Base-by-base conservation (phyloP, 2,797 vertebrate species). In the Lacerta bilineata region DNA sequence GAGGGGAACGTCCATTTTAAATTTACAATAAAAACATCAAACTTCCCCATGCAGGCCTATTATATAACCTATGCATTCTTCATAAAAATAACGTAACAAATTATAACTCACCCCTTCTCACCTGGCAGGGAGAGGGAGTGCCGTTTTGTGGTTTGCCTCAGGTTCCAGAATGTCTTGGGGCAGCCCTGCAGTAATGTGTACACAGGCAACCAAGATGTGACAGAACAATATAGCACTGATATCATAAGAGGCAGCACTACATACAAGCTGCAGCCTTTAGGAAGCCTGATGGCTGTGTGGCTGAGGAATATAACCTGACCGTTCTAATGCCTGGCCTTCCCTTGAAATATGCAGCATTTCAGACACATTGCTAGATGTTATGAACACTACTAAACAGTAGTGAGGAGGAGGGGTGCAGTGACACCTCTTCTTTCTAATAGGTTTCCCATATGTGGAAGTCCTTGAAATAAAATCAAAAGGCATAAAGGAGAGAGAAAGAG, bases 51-150 rank as follows among this genome's bases (percentile, higher is more conserved):
- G 33, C 25, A 79, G n/a, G 29, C 17, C 1, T 50, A 69, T 68
- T 55, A 80, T 74, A 87, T 74, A 87, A 80, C 29, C n/a, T 59
- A 61, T 15, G 61, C 25, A n/a, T 72, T 80, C 9, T 87, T 72
- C 50, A 74, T 77, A 33, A 33, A n/a, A 72, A 20, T 86, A 55
- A n/a, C 15, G 18, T 23, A 87, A 66, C 33, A 72, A 8, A 74
- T n/a, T 76, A 18, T 41, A 84, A 55, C 50, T 55, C 13, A 55
- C 50, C 50, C 50, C 50, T 55, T 55, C 3, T 55, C 50, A 55
- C 50, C 50, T 55, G 50, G 13, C 50, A 55, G 18, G 64, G 75
- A 87, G 33, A 13, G 20, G n/a, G 20, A n/a, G 33, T 3, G 36
- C 43, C 27, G 1, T 41, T 80, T 81, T 4, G 33, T 23, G 18